phyloP scores from a whole-genome alignment of 2,797 vertebrate species.

The Coregonus suidteri region DNA sequence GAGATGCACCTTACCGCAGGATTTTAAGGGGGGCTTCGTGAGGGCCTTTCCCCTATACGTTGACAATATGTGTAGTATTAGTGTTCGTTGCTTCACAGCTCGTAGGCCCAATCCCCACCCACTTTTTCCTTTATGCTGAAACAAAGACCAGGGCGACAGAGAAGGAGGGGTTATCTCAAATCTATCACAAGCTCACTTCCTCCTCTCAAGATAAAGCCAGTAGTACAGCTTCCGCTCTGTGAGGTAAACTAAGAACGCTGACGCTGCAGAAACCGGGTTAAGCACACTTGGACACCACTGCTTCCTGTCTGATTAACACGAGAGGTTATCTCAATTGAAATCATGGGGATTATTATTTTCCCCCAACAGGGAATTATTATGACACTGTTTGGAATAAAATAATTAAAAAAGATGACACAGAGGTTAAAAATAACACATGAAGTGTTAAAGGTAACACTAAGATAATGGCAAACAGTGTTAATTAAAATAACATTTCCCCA shows the following conservation, averaged over 20 bases:
- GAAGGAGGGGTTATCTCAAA: conserved; percentile 57
- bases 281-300: not conserved
- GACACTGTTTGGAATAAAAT: not conserved
- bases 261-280: conserved; percentile 11
- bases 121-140: conserved; percentile 69
- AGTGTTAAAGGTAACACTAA: not conserved
- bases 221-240: not conserved
- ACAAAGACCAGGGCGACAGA: conserved; percentile 23
- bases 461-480: not conserved
- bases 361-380: not conserved
- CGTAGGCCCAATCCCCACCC: conserved; percentile 57
- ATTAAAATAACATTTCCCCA: not conserved
- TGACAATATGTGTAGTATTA: conserved; percentile 22
- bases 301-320: not conserved
- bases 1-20: not conserved
- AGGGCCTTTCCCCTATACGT: conserved; percentile 47
- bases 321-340: not conserved
- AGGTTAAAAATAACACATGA: not conserved
- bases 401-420: not conserved
- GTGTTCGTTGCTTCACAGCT: not conserved
- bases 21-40: conserved; percentile 28
- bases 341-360: not conserved
- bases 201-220: conserved; percentile 29
- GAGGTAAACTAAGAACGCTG: conserved; percentile 13
- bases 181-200: conserved; percentile 67